Evolutionary conservation across 2,888 invertebrate species (phyloP), one percentile per base, ranked within the genome.

Genomic region (Pardosa pseudoannulata): DNA sequence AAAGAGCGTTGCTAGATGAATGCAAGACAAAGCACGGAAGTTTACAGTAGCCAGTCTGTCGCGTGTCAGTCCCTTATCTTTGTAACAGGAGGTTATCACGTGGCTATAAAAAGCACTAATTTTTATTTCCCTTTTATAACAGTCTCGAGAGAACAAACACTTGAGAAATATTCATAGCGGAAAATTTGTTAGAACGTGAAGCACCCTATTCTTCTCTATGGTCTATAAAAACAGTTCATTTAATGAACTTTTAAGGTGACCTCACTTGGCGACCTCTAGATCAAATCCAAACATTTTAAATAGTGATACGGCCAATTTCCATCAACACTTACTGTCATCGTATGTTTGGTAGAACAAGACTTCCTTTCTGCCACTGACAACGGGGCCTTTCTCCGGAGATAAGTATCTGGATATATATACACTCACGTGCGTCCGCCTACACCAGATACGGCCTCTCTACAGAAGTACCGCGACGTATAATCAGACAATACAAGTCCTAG

Each of bases 391-490:
- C 23, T 56, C 56, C 3, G 56, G 2, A 2, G 56, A 56, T 56
- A 56, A 56, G 56, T 23, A 56, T 56, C 23, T 23, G 16, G 56
- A 56, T 56, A 56, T 23, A 56, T 56, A 56, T 56, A 56, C 56
- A 23, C 56, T 23, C 56, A 56, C 56, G 11, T 23, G 23, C 5
- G 56, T 56, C 19, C 56, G 19, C 56, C 56, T 56, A 56, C 19
- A 56, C n/a, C 46, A 46, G 2, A 2, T 6, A 2, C 46, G 11
- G 11, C 5, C 56, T 23, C 56, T 56, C 23, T 6, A 56, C 3
- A 1, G 5, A 83, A 83, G 83, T 78, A 78, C 65, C 78, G 73
- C 72, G 72, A 72, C 65, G 72, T 67, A 72, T 78, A 70, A 56
- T 72, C 70, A 78, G 72, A 72, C 78, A 83, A 83, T 83, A 67